These are phyloP conservation scores for Lutjanus campechanus DNA, from an alignment of 2,797 vertebrate genomes.

Conservation along the genomic window DNA sequence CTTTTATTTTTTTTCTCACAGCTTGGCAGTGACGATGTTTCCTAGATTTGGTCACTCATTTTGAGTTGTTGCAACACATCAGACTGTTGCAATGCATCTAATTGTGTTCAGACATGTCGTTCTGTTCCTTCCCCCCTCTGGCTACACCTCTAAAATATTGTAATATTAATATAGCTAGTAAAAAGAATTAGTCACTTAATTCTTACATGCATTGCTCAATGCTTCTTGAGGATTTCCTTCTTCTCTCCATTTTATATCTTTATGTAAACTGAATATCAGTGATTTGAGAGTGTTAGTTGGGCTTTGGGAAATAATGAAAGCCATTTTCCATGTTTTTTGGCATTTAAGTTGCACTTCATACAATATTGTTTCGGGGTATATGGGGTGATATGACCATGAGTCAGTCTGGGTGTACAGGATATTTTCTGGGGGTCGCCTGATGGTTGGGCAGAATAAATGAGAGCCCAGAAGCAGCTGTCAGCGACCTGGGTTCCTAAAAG, in stretches of 20 bases:
- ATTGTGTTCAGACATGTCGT: background rate
- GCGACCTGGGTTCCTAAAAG: too few relatives aligned
- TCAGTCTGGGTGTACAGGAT: background rate
- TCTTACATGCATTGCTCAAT: background rate
- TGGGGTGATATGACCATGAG: background rate
- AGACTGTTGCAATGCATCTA: constrained; percentile 20
- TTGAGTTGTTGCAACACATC: constrained; percentile 7
- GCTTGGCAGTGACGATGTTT: constrained; percentile 15
- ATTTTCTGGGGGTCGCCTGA: too few relatives aligned
- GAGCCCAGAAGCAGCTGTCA: too few relatives aligned
- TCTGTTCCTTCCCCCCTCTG: background rate
- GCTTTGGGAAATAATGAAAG: background rate
- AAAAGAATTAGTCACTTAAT: background rate
- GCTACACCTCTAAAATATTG: background rate
- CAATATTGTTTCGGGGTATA: background rate
- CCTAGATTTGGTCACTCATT: constrained; percentile 26
- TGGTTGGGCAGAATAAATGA: too few relatives aligned
- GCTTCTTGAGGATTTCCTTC: background rate
- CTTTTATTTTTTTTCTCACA: background rate
- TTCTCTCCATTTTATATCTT: background rate
- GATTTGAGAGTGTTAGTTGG: background rate
- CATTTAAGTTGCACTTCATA: background rate
- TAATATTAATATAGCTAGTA: background rate
- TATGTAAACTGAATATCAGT: background rate
- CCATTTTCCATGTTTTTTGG: background rate